phyloP scores from a whole-genome alignment of 35 echinoderm and acorn worm species.

The Apostichopus japonicus region DNA sequence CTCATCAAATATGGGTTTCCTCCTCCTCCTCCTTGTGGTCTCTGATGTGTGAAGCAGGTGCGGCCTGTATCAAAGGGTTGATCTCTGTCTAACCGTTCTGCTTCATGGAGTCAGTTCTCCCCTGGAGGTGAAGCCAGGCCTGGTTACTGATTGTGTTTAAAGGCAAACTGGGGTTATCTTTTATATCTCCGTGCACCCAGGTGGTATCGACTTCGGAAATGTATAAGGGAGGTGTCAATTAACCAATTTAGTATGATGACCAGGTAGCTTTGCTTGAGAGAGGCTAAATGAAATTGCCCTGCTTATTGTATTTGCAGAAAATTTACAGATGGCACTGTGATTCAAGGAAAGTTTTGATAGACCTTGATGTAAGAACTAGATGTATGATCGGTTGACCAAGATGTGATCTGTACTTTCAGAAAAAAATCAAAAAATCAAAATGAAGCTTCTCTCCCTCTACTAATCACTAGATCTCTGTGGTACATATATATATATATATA shows the following conservation, averaged over 20 bases:
- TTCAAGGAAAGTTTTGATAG: no score
- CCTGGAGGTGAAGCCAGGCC: constrained; percentile 8
- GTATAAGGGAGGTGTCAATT: constrained; percentile 41
- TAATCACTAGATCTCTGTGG: no score
- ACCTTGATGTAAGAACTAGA: no score
- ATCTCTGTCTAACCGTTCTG: not conserved
- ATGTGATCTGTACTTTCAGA: not conserved
- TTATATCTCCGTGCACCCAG: constrained; percentile 7
- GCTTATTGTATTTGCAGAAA: not conserved
- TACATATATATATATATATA: no score
- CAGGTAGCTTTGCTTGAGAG: not conserved
- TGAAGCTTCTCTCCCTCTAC: no score
- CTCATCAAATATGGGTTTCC: not conserved
- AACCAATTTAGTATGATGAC: not conserved
- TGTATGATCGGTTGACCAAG: not conserved
- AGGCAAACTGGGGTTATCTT: not conserved
- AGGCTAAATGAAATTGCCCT: not conserved
- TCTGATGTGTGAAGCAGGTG: constrained; percentile 44
- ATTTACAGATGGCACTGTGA: not conserved
- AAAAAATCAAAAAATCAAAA: no score
- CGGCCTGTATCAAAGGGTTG: constrained; percentile 30
- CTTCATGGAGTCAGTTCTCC: not conserved
- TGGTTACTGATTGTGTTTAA: constrained; percentile 9
- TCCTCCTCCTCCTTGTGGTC: no score
- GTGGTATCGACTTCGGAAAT: constrained; percentile 19